Evolutionary conservation across 1,140 invertebrate species (phyloP).

Genomic region (Brevipalpus yothersi): DNA sequence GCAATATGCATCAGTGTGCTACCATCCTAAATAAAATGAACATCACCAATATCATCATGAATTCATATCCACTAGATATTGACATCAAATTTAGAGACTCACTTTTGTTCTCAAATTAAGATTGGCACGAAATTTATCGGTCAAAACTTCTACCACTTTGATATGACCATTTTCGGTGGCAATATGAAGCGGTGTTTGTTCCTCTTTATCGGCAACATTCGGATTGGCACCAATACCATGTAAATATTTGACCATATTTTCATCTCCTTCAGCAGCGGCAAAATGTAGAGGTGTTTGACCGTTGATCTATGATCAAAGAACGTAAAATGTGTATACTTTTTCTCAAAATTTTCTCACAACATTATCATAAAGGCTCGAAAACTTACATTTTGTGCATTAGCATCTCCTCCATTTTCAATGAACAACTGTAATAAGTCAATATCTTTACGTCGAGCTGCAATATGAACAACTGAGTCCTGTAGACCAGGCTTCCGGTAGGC

Average conservation of each 20-base stretch:
- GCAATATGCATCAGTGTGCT: slow-evolving; percentile 96
- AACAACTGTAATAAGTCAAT: slow-evolving; percentile 72
- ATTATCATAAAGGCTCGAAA: too few species aligned
- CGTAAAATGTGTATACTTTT: too few species aligned
- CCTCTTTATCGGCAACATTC: slow-evolving; percentile 60
- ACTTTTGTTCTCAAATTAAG: slow-evolving; percentile 69
- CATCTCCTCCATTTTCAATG: slow-evolving; percentile 65
- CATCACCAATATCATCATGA: background rate
- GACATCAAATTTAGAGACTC: background rate
- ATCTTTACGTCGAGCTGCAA: slow-evolving; percentile 62
- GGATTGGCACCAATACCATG: slow-evolving; percentile 80
- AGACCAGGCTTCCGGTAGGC: slow-evolving; percentile 15
- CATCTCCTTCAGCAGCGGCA: slow-evolving; percentile 81
- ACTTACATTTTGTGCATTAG: slow-evolving; percentile 62
- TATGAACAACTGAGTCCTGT: slow-evolving; percentile 61
- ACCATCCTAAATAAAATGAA: slow-evolving; percentile 36
- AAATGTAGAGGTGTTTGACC: slow-evolving; percentile 83
- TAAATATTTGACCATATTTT: slow-evolving; percentile 76
- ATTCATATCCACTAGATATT: too few species aligned
- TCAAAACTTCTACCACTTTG: slow-evolving; percentile 73
- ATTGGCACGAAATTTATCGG: slow-evolving; percentile 91
- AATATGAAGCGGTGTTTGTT: slow-evolving; percentile 84
- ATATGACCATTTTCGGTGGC: slow-evolving; percentile 92
- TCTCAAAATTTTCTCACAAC: background rate
- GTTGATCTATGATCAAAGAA: slow-evolving; percentile 33